These are phyloP conservation scores for Pemphredon lugubris DNA, from an alignment of 2,888 invertebrate species.

Conservation along the genomic window DNA sequence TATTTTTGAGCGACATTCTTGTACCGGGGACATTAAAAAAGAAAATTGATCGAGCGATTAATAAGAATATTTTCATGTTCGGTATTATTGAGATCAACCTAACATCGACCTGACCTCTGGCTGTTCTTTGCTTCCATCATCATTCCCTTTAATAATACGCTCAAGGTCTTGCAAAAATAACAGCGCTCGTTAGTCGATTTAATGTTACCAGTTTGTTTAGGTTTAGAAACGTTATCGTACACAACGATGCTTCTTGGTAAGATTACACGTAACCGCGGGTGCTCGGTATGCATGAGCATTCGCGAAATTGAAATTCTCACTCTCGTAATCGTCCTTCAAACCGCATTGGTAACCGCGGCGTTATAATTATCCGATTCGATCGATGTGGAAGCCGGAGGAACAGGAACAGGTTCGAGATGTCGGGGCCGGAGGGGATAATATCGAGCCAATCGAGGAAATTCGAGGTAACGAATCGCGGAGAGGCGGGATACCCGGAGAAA, in stretches of 20 bases:
- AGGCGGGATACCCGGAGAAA: constrained; percentile 37
- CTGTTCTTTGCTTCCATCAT: too few species aligned
- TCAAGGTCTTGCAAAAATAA: too few species aligned
- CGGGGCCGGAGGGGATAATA: constrained; percentile 44
- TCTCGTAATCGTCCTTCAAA: constrained; percentile 48
- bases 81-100: too few species aligned
- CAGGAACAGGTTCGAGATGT: constrained; percentile 42
- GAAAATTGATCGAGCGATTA: background rate
- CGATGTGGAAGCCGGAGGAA: constrained; percentile 52
- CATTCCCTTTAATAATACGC: too few species aligned
- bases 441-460: constrained; percentile 58
- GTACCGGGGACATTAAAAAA: background rate
- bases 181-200: too few species aligned
- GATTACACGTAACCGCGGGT: constrained; percentile 16
- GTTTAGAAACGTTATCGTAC: background rate
- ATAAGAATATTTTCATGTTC: background rate
- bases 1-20: background rate
- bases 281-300: constrained; percentile 15
- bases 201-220: too few species aligned
- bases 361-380: constrained; percentile 68
- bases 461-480: constrained; percentile 52
- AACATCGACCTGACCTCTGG: too few species aligned
- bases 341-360: constrained; percentile 57
- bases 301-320: constrained; percentile 47
- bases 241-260: constrained; percentile 2